Conservation (phyloP, 2,888 invertebrate species). For the Exephanes ischioxanthus region DNA sequence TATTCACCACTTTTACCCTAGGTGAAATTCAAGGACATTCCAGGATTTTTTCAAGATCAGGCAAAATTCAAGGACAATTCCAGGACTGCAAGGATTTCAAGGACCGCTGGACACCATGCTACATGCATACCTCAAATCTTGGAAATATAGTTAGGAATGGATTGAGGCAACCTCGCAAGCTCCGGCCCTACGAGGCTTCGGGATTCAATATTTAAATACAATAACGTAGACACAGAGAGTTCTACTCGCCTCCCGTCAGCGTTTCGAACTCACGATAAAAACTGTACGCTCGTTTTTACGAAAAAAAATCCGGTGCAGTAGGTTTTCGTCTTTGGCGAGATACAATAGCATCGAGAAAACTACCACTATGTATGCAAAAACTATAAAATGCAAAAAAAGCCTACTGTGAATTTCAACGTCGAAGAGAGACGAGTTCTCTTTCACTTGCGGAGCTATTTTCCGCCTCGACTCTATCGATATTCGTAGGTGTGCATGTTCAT, state of each 20-base stretch:
- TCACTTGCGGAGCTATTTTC: neutral
- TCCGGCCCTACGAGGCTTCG: constrained; percentile 60
- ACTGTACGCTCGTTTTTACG: neutral
- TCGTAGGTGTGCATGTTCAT: neutral
- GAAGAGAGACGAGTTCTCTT: neutral
- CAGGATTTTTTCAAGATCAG: too few species aligned
- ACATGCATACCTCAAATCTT: neutral
- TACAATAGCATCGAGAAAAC: neutral
- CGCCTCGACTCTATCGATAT: neutral
- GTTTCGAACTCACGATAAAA: neutral
- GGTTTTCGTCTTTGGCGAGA: neutral
- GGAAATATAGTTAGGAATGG: neutral
- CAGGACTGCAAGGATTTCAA: too few species aligned
- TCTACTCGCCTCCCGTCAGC: neutral
- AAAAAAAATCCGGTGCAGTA: neutral
- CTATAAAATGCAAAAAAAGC: neutral
- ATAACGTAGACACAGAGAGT: neutral
- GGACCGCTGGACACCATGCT: too few species aligned
- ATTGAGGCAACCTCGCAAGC: constrained; percentile 54
- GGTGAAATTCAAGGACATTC: too few species aligned
- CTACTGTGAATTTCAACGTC: neutral
- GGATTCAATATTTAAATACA: constrained; percentile 61
- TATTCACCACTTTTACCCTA: too few species aligned
- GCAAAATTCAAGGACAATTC: too few species aligned
- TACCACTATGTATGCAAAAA: neutral